These are phyloP conservation scores for Girardia tigrina DNA, from an alignment of 2,888 invertebrate genomes.

Conservation along the genomic window DNA sequence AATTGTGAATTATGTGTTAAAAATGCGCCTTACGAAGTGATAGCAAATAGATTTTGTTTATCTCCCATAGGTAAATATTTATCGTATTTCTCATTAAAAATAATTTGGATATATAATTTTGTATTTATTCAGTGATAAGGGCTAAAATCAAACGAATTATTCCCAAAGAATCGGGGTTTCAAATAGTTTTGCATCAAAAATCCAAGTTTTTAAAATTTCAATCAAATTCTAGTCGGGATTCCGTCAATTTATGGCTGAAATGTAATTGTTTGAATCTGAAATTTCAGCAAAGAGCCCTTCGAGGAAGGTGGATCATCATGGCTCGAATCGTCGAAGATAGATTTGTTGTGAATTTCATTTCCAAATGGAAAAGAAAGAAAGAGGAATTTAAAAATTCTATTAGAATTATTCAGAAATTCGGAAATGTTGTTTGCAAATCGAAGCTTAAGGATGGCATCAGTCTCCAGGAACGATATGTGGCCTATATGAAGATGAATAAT, in stretches of 20 bases:
- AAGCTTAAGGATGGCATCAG: neutral
- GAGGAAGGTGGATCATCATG: conserved; percentile 9
- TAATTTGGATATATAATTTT: no score
- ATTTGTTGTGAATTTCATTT: conserved; percentile 6
- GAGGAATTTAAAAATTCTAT: conserved; percentile 24
- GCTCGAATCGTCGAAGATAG: neutral
- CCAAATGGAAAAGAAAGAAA: conserved; percentile 29
- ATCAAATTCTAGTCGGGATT: neutral
- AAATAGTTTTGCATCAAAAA: neutral
- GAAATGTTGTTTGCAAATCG: neutral
- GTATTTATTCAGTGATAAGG: neutral
- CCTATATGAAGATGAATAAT: conserved; percentile 15
- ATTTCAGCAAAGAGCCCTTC: neutral
- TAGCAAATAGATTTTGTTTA: conserved; percentile 33
- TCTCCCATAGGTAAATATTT: conserved; percentile 31
- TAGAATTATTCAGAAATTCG: conserved; percentile 2
- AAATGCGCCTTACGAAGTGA: conserved; percentile 28
- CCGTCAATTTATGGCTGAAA: neutral
- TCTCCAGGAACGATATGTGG: conserved; percentile 7
- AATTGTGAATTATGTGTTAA: conserved; percentile 29
- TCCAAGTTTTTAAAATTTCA: neutral
- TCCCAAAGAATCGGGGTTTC: neutral
- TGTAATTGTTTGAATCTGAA: neutral
- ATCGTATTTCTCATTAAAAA: no score
- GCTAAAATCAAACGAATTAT: conserved; percentile 13